These are phyloP conservation scores for Daboia siamensis DNA, from an alignment of 2,113 vertebrate genomes.

Conservation along the genomic window DNA sequence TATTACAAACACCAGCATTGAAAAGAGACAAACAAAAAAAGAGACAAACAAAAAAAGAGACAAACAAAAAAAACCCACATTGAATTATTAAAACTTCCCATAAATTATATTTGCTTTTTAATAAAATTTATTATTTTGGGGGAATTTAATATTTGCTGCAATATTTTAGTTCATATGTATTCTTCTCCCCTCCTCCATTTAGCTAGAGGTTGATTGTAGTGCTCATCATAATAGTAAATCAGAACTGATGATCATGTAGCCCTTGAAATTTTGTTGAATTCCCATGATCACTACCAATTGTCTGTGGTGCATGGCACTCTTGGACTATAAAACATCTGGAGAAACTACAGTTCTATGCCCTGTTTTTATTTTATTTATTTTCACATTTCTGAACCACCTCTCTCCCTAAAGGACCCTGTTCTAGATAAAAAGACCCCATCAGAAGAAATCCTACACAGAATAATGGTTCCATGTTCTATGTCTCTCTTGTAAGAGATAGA, in stretches of 20 bases:
- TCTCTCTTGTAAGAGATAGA: neutral
- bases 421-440: neutral
- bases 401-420: neutral
- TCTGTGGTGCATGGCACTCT: neutral
- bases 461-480: neutral
- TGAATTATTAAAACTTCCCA: neutral
- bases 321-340: neutral
- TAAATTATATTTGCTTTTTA: neutral
- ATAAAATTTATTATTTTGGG: no score
- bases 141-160: neutral
- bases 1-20: neutral
- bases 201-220: neutral
- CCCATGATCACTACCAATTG: neutral
- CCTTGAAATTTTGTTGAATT: neutral
- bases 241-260: neutral
- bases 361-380: neutral
- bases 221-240: neutral
- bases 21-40: neutral
- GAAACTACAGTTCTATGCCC: neutral
- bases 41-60: neutral
- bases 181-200: neutral
- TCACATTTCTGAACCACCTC: neutral
- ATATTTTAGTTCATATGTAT: neutral
- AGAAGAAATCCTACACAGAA: neutral
- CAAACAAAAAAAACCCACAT: neutral